Evolutionary conservation across 2,113 vertebrate genomes (phyloP).

Genomic region (Ptyas mucosa): DNA sequence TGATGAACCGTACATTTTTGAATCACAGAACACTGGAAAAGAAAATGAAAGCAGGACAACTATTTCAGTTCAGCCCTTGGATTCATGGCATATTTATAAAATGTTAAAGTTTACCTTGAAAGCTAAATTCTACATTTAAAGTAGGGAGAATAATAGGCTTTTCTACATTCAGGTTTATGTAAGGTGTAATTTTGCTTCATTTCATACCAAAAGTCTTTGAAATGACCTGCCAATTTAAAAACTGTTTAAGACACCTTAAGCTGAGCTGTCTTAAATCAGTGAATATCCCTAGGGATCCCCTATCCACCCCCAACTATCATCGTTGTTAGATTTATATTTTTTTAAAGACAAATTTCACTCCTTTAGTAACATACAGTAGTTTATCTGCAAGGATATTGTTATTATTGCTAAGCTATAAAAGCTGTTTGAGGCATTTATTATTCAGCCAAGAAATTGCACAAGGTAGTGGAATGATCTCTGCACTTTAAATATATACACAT

Average conservation of each 20-base stretch:
- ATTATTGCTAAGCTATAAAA: background rate
- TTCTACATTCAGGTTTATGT: background rate
- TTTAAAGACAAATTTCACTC: background rate
- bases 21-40: background rate
- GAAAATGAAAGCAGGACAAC: background rate
- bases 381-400: slow-evolving; percentile 3
- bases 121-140: background rate
- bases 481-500: background rate
- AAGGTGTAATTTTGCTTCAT: slow-evolving; percentile 15
- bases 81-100: background rate
- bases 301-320: background rate
- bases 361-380: background rate
- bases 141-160: background rate
- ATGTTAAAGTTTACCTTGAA: background rate
- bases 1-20: background rate
- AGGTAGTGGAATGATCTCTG: slow-evolving; percentile 1
- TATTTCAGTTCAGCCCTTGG: background rate
- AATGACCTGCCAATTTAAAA: slow-evolving; percentile 20
- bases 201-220: slow-evolving; percentile 24
- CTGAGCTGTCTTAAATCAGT: background rate
- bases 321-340: background rate
- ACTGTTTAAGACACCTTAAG: background rate
- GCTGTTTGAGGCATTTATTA: background rate
- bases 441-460: slow-evolving; percentile 19
- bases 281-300: background rate